Evolutionary conservation across 1,140 invertebrate genomes (phyloP), one percentile per base, ranked within the genome.

Genomic region (Anthonomus grandis): DNA sequence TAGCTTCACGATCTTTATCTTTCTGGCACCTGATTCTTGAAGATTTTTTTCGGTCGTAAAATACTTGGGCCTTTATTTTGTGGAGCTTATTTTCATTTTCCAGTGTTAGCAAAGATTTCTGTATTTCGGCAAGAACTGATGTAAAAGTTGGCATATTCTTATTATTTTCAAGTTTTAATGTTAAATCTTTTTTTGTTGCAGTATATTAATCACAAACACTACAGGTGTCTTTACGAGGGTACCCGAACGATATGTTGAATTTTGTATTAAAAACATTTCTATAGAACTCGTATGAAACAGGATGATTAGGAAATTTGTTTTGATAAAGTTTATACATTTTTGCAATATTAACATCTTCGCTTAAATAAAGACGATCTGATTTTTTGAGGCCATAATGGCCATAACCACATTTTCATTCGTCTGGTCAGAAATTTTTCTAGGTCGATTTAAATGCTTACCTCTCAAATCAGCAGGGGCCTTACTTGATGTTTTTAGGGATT

Each of bases 31-130:
- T 38, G n/a, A n/a, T n/a, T n/a, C n/a, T n/a, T n/a, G n/a, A n/a
- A n/a, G n/a, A n/a, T n/a, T n/a, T n/a, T 58, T 67, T 68, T 48
- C 56, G 56, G 12, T 46, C 59, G 27, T 66, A 65, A 57, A 64
- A 66, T 2, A 3, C 3, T 39, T 57, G 24, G 17, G 55, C 36
- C 36, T 59, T 53, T 45, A 24, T 49, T 42, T 51, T 50, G 18
- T 57, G 55, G 6, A 42, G 9, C 23, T 50, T 13, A 19, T 57
- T 50, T 42, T 27, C 4, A 21, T 27, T 12, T 49, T 21, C 22
- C n/a, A n/a, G n/a, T n/a, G n/a, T n/a, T n/a, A n/a, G n/a, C n/a
- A n/a, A n/a, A n/a, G n/a, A n/a, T n/a, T n/a, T n/a, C n/a, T n/a
- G n/a, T n/a, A n/a, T n/a, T n/a, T n/a, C n/a, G n/a, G n/a, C n/a